These are phyloP conservation scores for Phlogophora meticulosa DNA, from an alignment of 2,888 invertebrate genomes.

Conservation along the genomic window DNA sequence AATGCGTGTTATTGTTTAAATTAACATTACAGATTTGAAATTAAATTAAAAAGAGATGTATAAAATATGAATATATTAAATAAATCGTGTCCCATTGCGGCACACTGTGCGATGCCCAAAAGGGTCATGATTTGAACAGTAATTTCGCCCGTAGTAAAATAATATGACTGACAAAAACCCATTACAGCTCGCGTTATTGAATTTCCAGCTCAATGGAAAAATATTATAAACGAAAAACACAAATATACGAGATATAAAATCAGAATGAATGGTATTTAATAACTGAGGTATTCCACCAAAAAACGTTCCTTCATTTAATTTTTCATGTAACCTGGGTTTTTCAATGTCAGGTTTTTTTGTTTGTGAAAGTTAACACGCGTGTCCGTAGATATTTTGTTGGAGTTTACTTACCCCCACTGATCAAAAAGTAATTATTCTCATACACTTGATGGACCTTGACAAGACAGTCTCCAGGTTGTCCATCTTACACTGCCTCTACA, in stretches of 20 bases:
- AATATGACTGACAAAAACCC: slow-evolving; percentile 46
- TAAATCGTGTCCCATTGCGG: no score
- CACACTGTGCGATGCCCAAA: slow-evolving; percentile 4
- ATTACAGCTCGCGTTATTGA: slow-evolving; percentile 43
- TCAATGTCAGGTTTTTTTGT: slow-evolving; percentile 7
- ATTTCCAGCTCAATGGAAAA: slow-evolving; percentile 45
- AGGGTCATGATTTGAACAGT: slow-evolving; percentile 50
- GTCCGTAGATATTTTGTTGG: not conserved
- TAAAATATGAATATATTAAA: no score
- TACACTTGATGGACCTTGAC: not conserved
- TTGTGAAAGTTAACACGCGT: not conserved
- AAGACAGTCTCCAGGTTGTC: no score
- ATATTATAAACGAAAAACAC: slow-evolving; percentile 36
- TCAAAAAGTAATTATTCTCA: not conserved
- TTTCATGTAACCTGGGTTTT: slow-evolving; percentile 23
- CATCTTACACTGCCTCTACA: no score
- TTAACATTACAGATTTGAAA: no score
- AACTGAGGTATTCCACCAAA: slow-evolving; percentile 23
- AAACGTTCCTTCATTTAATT: slow-evolving; percentile 15
- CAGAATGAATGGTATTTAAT: slow-evolving; percentile 48
- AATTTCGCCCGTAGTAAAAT: slow-evolving; percentile 37
- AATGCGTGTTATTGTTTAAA: no score
- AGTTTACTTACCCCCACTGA: not conserved
- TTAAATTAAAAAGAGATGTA: no score
- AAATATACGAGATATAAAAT: slow-evolving; percentile 35